These are phyloP conservation scores for Lagothrix lagotricha DNA, from an alignment of 2,797 vertebrate genomes.

Conservation along the genomic window DNA sequence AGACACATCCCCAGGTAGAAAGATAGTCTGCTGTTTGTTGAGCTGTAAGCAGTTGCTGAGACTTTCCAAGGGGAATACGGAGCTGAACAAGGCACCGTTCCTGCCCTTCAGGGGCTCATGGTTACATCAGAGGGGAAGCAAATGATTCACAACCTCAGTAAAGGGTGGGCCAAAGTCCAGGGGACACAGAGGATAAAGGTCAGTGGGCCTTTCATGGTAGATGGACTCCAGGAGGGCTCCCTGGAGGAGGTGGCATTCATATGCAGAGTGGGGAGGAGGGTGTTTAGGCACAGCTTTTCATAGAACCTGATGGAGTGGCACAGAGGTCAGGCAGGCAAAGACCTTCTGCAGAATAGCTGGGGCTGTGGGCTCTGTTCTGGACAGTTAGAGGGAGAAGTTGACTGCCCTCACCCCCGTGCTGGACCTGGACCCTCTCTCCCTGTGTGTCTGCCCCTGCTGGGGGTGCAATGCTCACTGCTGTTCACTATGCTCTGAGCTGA, in stretches of 20 bases:
- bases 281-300: not conserved
- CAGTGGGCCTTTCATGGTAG: not conserved
- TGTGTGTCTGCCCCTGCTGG: not conserved
- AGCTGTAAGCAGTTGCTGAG: not conserved
- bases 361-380: not conserved
- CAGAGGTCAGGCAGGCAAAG: not conserved
- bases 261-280: not conserved
- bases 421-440: not conserved
- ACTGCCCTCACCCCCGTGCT: too few species aligned
- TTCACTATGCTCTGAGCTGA: not conserved
- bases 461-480: not conserved
- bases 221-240: not conserved
- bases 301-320: not conserved
- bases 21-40: not conserved
- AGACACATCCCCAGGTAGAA: not conserved
- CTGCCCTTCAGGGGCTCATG: not conserved
- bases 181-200: not conserved
- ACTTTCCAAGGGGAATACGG: rapidly evolving
- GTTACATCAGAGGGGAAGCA: too few species aligned
- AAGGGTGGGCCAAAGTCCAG: not conserved
- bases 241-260: not conserved
- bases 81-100: not conserved
- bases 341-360: not conserved
- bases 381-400: not conserved
- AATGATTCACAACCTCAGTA: not conserved